Evolutionary conservation across 1,140 invertebrate genomes (phyloP), one percentile per base, ranked within the genome.

Genomic region (Sycobia sp.): DNA sequence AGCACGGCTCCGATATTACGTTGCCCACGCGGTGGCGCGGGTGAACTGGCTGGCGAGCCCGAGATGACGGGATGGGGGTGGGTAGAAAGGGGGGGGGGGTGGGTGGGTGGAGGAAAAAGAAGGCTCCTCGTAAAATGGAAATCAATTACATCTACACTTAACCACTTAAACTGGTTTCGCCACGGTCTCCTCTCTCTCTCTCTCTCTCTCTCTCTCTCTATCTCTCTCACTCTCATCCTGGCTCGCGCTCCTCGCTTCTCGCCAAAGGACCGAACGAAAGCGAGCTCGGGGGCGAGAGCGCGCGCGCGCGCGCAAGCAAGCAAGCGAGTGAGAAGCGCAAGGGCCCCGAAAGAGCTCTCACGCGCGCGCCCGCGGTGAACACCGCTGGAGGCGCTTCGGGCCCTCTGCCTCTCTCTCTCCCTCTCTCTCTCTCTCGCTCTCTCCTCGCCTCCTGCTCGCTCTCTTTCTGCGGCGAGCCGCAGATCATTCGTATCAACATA

Each of bases 121-220:
- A 67, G 63, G 66, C 68, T 69, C 72, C 77, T 80, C 78, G 75
- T 82, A 82, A 80, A 80, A 82, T 81, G 80, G 78, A 80, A 81
- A 82, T 81, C 80, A 81, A 82, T 82, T 82, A 82, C 79, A 81
- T 79, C 74, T 78, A 76, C 79, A 75, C 78, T 81, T 81, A 81
- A 80, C 78, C 79, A 79, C 77, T 81, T 81, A 80, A 80, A 80
- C 78, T 82, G 80, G 78, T 80, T 82, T 80, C 77, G 78, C 78
- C 74, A 81, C 77, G 79, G 78, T 78, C 73, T n/a, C 29, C 29
- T 32, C 29, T 32, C 29, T n/a, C n/a, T n/a, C n/a, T n/a, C n/a
- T n/a, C n/a, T n/a, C n/a, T n/a, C n/a, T n/a, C n/a, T n/a, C n/a
- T n/a, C n/a, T n/a, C n/a, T n/a, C n/a, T n/a, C n/a, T n/a, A n/a